phyloP scores from a whole-genome alignment of 1,140 invertebrate genomes.

The Ostrea edulis region DNA sequence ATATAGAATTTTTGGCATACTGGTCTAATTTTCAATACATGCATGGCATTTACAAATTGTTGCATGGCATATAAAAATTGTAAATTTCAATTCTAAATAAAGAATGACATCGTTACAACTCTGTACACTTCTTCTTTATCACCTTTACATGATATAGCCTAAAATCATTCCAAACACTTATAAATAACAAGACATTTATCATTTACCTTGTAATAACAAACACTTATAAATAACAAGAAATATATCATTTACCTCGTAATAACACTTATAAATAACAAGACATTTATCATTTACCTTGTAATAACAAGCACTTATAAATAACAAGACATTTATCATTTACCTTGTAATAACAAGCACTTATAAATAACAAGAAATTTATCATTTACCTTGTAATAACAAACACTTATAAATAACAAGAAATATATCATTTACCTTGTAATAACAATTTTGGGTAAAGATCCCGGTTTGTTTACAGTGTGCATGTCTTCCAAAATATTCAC shows the following conservation, averaged over 20 bases:
- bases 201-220: slow-evolving; percentile 7
- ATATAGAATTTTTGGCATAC: no score
- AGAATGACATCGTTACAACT: not conserved
- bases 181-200: not conserved
- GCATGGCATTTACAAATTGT: no score
- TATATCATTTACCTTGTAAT: not conserved
- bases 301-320: not conserved
- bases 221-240: not conserved
- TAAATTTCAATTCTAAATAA: not conserved
- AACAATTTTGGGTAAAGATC: slow-evolving; percentile 2
- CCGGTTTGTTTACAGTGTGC: not conserved
- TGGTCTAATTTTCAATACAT: not conserved
- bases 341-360: slow-evolving; percentile 10
- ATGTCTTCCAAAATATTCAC: not conserved
- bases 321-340: not conserved
- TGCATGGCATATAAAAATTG: not conserved
- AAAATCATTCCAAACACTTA: no score
- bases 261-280: not conserved
- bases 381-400: slow-evolving; percentile 7
- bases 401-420: not conserved
- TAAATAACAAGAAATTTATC: not conserved
- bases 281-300: not conserved
- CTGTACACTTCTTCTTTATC: no score
- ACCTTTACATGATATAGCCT: no score
- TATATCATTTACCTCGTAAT: not conserved